Evolutionary conservation across 1,140 invertebrate species (phyloP).

Genomic region (Adoxophyes honmai): DNA sequence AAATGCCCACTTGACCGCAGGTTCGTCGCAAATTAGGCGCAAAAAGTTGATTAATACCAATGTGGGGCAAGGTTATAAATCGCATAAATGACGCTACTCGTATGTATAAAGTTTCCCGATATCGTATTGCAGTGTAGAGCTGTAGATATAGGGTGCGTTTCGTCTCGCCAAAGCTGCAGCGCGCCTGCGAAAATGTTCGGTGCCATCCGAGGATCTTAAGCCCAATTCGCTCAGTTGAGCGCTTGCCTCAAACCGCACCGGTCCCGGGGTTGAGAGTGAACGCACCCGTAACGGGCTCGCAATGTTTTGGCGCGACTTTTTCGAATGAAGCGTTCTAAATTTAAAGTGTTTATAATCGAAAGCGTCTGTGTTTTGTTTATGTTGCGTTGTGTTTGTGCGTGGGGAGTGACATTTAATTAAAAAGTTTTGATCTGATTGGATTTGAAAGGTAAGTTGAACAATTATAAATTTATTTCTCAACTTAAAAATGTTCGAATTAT

Average conservation of each 20-base stretch:
- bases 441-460: slow-evolving; percentile 5
- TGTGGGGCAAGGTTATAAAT: no score
- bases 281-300: background rate
- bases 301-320: slow-evolving; percentile 2
- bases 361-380: slow-evolving; percentile 7
- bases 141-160: background rate
- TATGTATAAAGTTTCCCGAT: no score
- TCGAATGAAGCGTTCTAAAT: slow-evolving; percentile 5
- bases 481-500: background rate
- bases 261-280: background rate
- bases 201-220: background rate
- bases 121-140: no score
- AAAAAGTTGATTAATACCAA: no score
- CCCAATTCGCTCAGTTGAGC: slow-evolving; percentile 10
- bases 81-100: no score
- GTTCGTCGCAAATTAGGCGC: no score
- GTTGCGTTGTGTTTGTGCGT: background rate
- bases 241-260: background rate
- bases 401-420: slow-evolving; percentile 7
- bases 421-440: slow-evolving; percentile 2
- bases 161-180: slow-evolving; percentile 1
- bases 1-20: background rate
- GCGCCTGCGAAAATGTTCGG: slow-evolving; percentile 3
- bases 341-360: background rate
- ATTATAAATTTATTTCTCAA: background rate